phyloP scores from a whole-genome alignment of 64 coral and sea anemone genomes.

The Pachyseris speciosa region DNA sequence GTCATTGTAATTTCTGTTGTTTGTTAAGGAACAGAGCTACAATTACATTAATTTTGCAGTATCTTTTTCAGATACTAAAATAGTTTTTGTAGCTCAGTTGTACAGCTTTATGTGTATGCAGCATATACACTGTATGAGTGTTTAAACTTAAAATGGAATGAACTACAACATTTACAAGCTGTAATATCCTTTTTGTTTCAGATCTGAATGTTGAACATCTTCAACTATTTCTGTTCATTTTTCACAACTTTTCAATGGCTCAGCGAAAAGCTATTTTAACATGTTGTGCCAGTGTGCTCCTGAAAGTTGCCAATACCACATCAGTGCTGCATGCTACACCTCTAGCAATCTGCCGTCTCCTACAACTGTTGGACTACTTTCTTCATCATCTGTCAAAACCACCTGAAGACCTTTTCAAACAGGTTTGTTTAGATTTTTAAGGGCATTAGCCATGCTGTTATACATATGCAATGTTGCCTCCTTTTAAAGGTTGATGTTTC shows the following conservation, averaged over 20 bases:
- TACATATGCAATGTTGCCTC: no score
- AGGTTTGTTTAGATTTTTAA: slow-evolving; percentile 41
- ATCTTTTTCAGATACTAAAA: no score
- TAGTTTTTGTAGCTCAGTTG: no score
- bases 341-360: slow-evolving; percentile 40
- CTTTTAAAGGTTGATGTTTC: no score
- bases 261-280: slow-evolving; percentile 69
- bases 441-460: neutral
- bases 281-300: slow-evolving; percentile 68
- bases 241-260: slow-evolving; percentile 85
- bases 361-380: slow-evolving; percentile 88
- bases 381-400: slow-evolving; percentile 90
- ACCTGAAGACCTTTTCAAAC: slow-evolving; percentile 88
- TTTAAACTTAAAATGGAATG: no score
- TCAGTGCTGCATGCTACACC: slow-evolving; percentile 45
- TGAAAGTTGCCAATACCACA: slow-evolving; percentile 53
- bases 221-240: slow-evolving; percentile 89
- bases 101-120: no score
- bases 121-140: no score
- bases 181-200: slow-evolving; percentile 44
- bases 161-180: no score
- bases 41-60: no score
- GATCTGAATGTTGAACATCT: slow-evolving; percentile 98
- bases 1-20: no score
- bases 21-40: no score